phyloP scores from a whole-genome alignment of 2,113 vertebrate genomes.

The Monopterus albus region DNA sequence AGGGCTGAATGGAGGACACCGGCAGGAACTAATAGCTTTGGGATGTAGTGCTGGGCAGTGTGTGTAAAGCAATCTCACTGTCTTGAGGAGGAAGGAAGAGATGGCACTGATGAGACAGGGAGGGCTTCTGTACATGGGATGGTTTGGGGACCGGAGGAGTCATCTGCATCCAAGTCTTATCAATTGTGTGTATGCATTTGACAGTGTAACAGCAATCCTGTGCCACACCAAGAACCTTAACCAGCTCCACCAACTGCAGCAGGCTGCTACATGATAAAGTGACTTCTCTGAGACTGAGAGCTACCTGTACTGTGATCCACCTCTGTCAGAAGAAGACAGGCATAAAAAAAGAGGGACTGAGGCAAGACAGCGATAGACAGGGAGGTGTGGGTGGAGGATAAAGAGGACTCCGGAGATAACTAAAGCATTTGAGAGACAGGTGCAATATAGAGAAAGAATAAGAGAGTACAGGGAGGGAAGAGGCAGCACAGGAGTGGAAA shows the following conservation, averaged over 20 bases:
- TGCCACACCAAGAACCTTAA: not conserved
- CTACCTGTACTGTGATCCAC: constrained; percentile 56
- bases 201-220: constrained; percentile 12
- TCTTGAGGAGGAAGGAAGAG: constrained; percentile 34
- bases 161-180: constrained; percentile 26
- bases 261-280: constrained; percentile 53
- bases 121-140: constrained; percentile 13
- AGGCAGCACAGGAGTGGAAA: not conserved
- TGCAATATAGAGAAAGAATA: constrained; percentile 72
- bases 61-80: constrained; percentile 73
- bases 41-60: constrained; percentile 72
- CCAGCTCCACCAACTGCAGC: constrained; percentile 1
- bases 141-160: not conserved
- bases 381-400: constrained; percentile 41
- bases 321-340: constrained; percentile 63
- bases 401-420: constrained; percentile 73
- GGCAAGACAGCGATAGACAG: constrained; percentile 49
- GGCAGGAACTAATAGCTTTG: constrained; percentile 79
- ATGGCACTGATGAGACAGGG: constrained; percentile 34
- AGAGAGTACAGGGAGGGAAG: constrained; percentile 30
- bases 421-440: constrained; percentile 76
- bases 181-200: constrained; percentile 1
- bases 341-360: constrained; percentile 24
- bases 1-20: constrained; percentile 70
- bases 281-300: constrained; percentile 63